These are phyloP conservation scores for Leucoraja ocellata DNA, from an alignment of 2,797 vertebrate species.

Conservation along the genomic window DNA sequence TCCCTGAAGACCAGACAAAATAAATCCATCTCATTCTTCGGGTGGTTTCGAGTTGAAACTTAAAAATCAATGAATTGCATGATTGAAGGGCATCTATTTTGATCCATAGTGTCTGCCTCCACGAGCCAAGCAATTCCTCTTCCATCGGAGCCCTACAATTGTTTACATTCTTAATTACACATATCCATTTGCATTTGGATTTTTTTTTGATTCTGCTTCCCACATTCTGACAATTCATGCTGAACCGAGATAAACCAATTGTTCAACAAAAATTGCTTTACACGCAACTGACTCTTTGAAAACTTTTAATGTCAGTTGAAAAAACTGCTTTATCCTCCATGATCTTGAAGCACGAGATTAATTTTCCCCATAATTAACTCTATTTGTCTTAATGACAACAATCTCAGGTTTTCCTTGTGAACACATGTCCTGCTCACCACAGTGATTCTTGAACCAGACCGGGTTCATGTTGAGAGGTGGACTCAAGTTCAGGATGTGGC, in stretches of 20 bases:
- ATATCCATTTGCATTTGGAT: not conserved
- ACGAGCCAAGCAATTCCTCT: not conserved
- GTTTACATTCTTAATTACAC: not conserved
- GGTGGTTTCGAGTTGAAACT: constrained; percentile 28
- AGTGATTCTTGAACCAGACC: constrained; percentile 93
- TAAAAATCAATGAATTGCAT: constrained; percentile 11
- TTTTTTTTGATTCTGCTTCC: not conserved
- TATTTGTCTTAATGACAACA: not conserved
- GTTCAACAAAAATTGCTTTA: not conserved
- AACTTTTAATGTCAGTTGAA: not conserved
- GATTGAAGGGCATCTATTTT: no score
- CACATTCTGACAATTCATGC: not conserved
- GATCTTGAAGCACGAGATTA: not conserved
- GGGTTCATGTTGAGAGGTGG: constrained; percentile 90
- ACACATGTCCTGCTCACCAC: constrained; percentile 63
- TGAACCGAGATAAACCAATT: not conserved
- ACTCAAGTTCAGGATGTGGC: constrained; percentile 90
- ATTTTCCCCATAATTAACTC: not conserved
- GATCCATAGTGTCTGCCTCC: not conserved
- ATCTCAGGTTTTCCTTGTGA: not conserved
- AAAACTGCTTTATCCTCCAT: no score
- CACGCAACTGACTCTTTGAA: not conserved
- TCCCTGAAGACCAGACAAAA: not conserved
- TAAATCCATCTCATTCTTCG: not conserved
- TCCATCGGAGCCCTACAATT: no score